Percentiles rank a stretch among this genome's conserved stretches.
Conservation (phyloP, 2,797 vertebrate species). For the Chiroxiphia lanceolata region DNA sequence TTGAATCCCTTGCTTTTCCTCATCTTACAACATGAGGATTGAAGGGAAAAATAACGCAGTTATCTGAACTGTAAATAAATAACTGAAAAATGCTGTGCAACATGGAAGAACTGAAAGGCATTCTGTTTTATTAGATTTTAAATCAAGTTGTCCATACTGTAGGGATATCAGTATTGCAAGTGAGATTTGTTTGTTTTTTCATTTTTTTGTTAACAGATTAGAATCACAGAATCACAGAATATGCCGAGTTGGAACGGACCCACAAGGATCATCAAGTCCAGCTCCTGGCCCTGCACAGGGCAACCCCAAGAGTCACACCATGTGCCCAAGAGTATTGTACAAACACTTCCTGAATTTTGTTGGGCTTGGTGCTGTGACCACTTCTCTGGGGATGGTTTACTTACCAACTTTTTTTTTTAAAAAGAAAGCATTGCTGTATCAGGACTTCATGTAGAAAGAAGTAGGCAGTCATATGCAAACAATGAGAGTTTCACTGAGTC, state of each 20-base stretch:
- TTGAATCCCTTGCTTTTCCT: neutral
- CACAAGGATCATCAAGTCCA: neutral
- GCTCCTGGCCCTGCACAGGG: neutral
- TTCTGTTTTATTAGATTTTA: neutral
- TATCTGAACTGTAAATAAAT: neutral
- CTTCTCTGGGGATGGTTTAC: neutral
- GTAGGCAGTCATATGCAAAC: neutral
- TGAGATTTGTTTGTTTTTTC: neutral
- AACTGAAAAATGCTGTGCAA: neutral
- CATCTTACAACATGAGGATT: neutral
- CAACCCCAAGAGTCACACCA: neutral
- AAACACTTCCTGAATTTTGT: neutral
- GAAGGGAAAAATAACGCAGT: neutral
- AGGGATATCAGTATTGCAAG: neutral
- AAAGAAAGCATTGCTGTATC: rapidly evolving
- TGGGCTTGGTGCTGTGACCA: neutral
- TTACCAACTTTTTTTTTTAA: neutral
- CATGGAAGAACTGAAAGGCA: neutral
- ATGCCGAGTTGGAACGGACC: neutral
- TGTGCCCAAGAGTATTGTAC: neutral
- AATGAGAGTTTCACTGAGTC: neutral
- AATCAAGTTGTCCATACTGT: neutral
- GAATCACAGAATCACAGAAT: neutral
- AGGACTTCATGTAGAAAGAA: neutral
- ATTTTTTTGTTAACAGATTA: neutral